Evolutionary conservation across 2,888 invertebrate genomes (phyloP).

Genomic region (Tortricodes alternella): DNA sequence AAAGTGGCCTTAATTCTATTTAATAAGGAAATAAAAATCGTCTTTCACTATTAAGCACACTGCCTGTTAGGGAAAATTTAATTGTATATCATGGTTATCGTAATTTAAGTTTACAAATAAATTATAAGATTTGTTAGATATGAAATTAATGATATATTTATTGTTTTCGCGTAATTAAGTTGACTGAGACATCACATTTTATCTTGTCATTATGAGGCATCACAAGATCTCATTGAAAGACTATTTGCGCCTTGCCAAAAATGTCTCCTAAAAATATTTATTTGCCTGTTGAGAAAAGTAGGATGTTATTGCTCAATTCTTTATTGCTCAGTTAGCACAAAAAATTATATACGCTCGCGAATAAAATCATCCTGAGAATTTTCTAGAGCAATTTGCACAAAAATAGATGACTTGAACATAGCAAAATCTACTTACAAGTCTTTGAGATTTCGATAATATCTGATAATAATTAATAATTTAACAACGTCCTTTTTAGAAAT

Average conservation of each 20-base stretch:
- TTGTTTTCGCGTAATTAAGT: slow-evolving; percentile 41
- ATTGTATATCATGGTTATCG: slow-evolving; percentile 19
- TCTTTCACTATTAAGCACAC: slow-evolving; percentile 13
- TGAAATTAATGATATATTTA: slow-evolving; percentile 43
- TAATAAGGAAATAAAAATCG: not conserved
- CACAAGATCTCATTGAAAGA: slow-evolving; percentile 75
- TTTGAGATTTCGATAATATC: not conserved
- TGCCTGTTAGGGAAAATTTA: slow-evolving; percentile 13
- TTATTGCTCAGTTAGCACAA: slow-evolving; percentile 55
- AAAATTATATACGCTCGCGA: slow-evolving; percentile 5
- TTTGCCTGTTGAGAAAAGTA: slow-evolving; percentile 36
- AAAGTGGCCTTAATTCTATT: slow-evolving; percentile 12
- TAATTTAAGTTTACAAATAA: slow-evolving; percentile 31
- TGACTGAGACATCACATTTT: slow-evolving; percentile 60
- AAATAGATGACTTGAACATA: not conserved
- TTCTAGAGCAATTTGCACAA: not conserved
- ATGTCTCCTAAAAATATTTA: slow-evolving; percentile 43
- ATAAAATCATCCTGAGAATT: not conserved
- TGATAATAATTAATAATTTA: not conserved
- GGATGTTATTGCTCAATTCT: slow-evolving; percentile 39
- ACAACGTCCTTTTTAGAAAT: slow-evolving; percentile 49
- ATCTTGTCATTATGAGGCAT: slow-evolving; percentile 65
- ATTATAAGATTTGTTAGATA: slow-evolving; percentile 38
- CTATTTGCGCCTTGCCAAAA: slow-evolving; percentile 78
- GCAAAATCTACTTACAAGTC: not conserved